Conservation (phyloP, 1,140 invertebrate species). For the Formica exsecta region DNA sequence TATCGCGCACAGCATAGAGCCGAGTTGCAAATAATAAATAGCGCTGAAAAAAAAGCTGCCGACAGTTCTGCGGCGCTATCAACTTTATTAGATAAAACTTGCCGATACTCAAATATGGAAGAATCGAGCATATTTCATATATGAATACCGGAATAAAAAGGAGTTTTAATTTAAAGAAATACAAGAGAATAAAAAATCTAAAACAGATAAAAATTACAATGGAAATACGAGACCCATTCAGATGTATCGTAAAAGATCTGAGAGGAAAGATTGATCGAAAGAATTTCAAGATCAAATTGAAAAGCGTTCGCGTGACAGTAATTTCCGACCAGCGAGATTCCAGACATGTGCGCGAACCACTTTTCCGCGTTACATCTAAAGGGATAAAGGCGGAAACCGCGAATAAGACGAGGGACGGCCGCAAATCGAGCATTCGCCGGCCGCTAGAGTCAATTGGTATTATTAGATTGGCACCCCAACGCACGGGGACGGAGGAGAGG, state of each 20-base stretch:
- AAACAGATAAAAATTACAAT: not conserved
- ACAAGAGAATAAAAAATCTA: not conserved
- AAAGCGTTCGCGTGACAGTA: constrained; percentile 30
- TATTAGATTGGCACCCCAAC: constrained; percentile 86
- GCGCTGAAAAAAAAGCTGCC: not conserved
- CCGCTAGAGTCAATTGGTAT: constrained; percentile 85
- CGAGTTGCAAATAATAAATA: constrained; percentile 51
- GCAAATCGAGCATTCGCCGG: constrained; percentile 84
- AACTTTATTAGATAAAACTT: constrained; percentile 19
- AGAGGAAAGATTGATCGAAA: not conserved
- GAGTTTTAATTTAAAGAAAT: not conserved
- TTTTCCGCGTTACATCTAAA: constrained; percentile 68
- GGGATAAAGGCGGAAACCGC: constrained; percentile 73
- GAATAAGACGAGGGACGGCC: constrained; percentile 77
- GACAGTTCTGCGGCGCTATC: constrained; percentile 1
- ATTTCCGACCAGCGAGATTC: constrained; percentile 27
- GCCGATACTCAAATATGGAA: not conserved
- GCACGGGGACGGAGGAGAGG: constrained; percentile 12
- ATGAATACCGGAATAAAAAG: not conserved
- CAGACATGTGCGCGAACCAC: constrained; percentile 26
- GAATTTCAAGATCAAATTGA: not conserved
- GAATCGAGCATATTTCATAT: not conserved
- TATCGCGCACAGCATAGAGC: constrained; percentile 23
- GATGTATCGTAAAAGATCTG: not conserved
- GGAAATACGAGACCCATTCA: not conserved